These are phyloP conservation scores for Orgyia antiqua DNA, from an alignment of 2,888 invertebrate genomes.

Conservation along the genomic window DNA sequence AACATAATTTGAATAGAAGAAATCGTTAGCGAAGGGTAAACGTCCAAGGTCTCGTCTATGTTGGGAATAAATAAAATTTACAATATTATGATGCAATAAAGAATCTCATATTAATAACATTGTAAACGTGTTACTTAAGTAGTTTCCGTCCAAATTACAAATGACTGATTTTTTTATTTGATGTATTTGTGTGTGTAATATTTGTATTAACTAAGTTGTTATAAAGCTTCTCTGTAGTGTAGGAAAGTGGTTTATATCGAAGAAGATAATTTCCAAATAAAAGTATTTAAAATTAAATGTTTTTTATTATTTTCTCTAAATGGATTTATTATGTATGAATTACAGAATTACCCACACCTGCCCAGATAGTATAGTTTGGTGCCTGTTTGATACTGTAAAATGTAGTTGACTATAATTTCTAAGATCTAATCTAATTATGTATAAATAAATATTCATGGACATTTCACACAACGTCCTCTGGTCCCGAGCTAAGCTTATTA, in stretches of 20 bases:
- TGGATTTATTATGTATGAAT: too few relatives aligned
- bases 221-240: slow-evolving; percentile 45
- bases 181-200: slow-evolving; percentile 43
- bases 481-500: too few relatives aligned
- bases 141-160: slow-evolving; percentile 75
- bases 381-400: too few relatives aligned
- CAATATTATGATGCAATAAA: slow-evolving; percentile 20
- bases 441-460: too few relatives aligned
- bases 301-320: too few relatives aligned
- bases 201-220: slow-evolving; percentile 53
- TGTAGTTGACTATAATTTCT: too few relatives aligned
- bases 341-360: too few relatives aligned
- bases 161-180: slow-evolving; percentile 64
- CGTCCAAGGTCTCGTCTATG: slow-evolving; percentile 50
- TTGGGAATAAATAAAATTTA: slow-evolving; percentile 5
- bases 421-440: too few relatives aligned
- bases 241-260: slow-evolving; percentile 45
- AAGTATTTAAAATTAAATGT: slow-evolving; percentile 26
- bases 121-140: slow-evolving; percentile 64
- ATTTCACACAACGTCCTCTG: too few relatives aligned
- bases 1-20: too few relatives aligned
- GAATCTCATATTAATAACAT: slow-evolving; percentile 42
- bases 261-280: slow-evolving; percentile 67
- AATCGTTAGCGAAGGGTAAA: too few relatives aligned
- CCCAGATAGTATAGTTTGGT: too few relatives aligned